These are phyloP conservation scores for Zingel zingel DNA, from an alignment of 2,113 vertebrate species.

Conservation along the genomic window DNA sequence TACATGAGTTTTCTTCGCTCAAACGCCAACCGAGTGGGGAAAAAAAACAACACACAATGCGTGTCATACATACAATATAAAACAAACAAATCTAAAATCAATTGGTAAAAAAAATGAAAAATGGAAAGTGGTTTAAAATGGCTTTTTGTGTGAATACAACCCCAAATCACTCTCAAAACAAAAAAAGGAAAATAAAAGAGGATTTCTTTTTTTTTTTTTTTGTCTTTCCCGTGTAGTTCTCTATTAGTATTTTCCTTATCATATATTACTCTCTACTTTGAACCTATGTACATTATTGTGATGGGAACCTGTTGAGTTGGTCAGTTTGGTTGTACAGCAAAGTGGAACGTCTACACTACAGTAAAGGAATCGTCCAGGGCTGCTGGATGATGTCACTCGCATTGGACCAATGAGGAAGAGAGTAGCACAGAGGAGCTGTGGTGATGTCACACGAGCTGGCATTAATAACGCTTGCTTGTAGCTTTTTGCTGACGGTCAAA, in stretches of 20 bases:
- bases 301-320: constrained; percentile 53
- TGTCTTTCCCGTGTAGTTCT: constrained; percentile 61
- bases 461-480: constrained; percentile 20
- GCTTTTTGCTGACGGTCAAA: constrained; percentile 60
- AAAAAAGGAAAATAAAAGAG: constrained; percentile 46
- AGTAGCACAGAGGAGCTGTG: constrained; percentile 43
- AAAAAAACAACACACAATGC: constrained; percentile 21
- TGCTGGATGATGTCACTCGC: constrained; percentile 41
- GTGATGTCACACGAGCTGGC: constrained; percentile 39
- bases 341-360: constrained; percentile 40
- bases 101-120: constrained; percentile 56
- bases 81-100: constrained; percentile 73
- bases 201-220: constrained; percentile 28
- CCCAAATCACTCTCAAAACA: constrained; percentile 68
- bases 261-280: constrained; percentile 87
- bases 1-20: constrained; percentile 27
- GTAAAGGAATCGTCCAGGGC: constrained; percentile 32
- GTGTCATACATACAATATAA: constrained; percentile 58
- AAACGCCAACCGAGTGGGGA: constrained; percentile 41
- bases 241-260: constrained; percentile 81
- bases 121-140: constrained; percentile 77
- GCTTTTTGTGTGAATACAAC: constrained; percentile 74
- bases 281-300: constrained; percentile 84
- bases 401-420: constrained; percentile 57
- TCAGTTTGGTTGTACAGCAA: constrained; percentile 66